These are phyloP conservation scores for Eugnorisma glareosa DNA, from an alignment of 2,888 invertebrate genomes.

Conservation along the genomic window DNA sequence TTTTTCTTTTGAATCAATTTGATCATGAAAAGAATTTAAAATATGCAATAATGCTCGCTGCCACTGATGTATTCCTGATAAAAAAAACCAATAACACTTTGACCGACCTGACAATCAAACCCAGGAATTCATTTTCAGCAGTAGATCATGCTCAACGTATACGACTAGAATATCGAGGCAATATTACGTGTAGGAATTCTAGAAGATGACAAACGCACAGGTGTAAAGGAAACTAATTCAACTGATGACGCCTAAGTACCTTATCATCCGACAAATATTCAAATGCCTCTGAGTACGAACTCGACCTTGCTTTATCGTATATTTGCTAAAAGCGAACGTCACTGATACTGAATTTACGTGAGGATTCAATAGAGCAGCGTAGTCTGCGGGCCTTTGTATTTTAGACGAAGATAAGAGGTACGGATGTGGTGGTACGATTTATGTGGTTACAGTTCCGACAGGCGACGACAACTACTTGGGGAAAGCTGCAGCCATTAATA, in stretches of 20 bases:
- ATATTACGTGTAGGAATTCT: background rate
- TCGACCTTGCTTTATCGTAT: conserved; percentile 74
- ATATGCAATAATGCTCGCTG: background rate
- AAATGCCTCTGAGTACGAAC: conserved; percentile 36
- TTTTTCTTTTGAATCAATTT: conserved; percentile 10
- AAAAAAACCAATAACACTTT: background rate
- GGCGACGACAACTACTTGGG: background rate
- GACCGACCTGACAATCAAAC: background rate
- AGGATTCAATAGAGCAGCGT: conserved; percentile 22
- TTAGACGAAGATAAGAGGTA: conserved; percentile 35
- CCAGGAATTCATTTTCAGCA: background rate
- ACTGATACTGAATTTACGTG: conserved; percentile 51
- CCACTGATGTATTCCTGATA: background rate
- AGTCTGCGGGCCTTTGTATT: conserved; percentile 19
- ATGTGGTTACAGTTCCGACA: conserved; percentile 37
- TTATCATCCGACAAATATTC: conserved; percentile 36
- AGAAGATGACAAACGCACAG: background rate
- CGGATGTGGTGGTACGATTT: conserved; percentile 41
- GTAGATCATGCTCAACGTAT: background rate
- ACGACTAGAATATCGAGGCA: background rate
- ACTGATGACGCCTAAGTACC: background rate
- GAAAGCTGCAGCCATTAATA: background rate
- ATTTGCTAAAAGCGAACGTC: conserved; percentile 73
- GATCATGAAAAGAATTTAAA: background rate
- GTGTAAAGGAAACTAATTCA: conserved; percentile 17